These are phyloP conservation scores for Anarhynchus alexandrinus DNA, from an alignment of 2,113 vertebrate genomes.

Conservation along the genomic window DNA sequence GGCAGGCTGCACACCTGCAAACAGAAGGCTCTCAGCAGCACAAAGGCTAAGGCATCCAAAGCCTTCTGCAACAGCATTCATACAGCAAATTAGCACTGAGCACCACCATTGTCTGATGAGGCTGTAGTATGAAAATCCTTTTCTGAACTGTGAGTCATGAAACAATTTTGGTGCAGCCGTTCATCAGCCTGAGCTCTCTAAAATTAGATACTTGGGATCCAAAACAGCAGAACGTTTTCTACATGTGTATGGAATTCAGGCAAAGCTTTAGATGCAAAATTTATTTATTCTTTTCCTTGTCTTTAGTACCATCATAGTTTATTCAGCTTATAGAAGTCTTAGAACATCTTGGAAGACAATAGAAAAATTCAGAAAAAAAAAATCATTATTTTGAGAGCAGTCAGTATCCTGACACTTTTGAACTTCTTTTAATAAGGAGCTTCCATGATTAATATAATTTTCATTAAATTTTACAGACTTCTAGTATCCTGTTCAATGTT, in stretches of 20 bases:
- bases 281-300: neutral
- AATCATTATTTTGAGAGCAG: neutral
- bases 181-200: neutral
- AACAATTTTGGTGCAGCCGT: neutral
- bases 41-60: neutral
- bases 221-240: neutral
- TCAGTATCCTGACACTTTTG: neutral
- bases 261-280: neutral
- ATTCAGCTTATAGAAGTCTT: neutral
- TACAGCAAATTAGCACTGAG: neutral
- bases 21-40: neutral
- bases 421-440: neutral
- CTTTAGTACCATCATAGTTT: neutral
- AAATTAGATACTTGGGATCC: constrained; percentile 4
- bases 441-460: neutral
- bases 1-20: neutral
- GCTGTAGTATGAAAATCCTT: neutral
- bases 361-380: neutral
- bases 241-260: neutral
- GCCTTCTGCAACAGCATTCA: neutral
- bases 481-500: neutral
- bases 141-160: constrained; percentile 15
- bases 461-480: neutral
- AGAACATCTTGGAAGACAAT: neutral
- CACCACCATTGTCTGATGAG: neutral